These are phyloP conservation scores for Eufriesea mexicana DNA, from an alignment of 1,140 invertebrate species.

Conservation along the genomic window DNA sequence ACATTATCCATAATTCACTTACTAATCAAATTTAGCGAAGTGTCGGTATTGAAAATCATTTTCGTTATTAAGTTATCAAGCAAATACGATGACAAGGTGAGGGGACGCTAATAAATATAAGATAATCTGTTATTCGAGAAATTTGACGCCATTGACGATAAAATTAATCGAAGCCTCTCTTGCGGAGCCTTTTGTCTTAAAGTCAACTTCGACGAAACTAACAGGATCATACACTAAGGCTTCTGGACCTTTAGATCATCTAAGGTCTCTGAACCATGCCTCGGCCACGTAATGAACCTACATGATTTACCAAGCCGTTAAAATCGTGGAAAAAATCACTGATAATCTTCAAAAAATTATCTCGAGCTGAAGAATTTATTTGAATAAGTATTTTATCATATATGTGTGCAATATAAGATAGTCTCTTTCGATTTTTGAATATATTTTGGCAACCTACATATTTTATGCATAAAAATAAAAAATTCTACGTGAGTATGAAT, in stretches of 20 bases:
- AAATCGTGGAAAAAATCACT: not conserved
- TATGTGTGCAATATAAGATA: no score
- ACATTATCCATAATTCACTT: no score
- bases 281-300: not conserved
- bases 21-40: not conserved
- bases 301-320: not conserved
- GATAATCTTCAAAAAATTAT: no score
- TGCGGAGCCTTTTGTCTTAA: slow-evolving; percentile 20
- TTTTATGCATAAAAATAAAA: no score
- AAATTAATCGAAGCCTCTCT: slow-evolving; percentile 36
- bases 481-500: no score
- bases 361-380: no score
- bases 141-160: not conserved
- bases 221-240: slow-evolving; percentile 43
- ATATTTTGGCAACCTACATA: no score
- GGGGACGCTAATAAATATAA: not conserved
- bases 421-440: no score
- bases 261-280: slow-evolving; percentile 31
- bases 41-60: not conserved
- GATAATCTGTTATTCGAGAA: not conserved
- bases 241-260: slow-evolving; percentile 34
- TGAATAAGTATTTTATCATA: no score
- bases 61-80: not conserved
- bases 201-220: slow-evolving; percentile 44
- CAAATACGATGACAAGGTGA: no score